Evolutionary conservation across 2,113 vertebrate genomes (phyloP).

Genomic region (Ceyx margarethae): DNA sequence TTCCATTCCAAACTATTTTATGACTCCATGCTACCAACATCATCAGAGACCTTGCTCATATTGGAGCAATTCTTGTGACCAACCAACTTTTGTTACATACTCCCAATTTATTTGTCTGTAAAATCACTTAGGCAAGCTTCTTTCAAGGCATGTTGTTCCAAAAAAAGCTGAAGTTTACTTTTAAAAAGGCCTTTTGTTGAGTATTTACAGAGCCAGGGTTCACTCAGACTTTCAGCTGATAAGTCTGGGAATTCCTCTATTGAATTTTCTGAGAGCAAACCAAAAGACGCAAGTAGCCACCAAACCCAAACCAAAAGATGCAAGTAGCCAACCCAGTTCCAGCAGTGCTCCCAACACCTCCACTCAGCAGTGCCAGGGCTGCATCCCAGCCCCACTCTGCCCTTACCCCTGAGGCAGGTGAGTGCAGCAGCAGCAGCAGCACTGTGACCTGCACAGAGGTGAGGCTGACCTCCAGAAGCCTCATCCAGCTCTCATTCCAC

Average conservation of each 20-base stretch:
- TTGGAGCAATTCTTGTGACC: background rate
- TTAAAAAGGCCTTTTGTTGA: background rate
- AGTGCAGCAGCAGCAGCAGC: background rate
- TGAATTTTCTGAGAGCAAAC: background rate
- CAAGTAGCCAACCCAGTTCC: background rate
- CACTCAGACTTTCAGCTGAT: background rate
- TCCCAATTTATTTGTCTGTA: background rate
- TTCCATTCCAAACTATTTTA: background rate
- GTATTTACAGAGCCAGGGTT: background rate
- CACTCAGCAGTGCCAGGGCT: fast-evolving
- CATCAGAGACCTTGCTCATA: background rate
- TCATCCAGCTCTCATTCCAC: background rate
- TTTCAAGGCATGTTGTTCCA: background rate
- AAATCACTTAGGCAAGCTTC: background rate
- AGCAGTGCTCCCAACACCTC: fast-evolving
- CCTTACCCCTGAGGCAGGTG: background rate
- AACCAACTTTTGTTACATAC: background rate
- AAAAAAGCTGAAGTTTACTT: background rate
- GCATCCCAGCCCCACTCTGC: fast-evolving
- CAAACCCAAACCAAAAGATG: too few relatives aligned
- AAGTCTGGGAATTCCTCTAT: background rate
- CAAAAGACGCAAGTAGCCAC: background rate
- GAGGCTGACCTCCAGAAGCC: background rate
- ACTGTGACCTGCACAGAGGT: background rate
- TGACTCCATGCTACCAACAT: background rate